Evolutionary conservation across 2,113 vertebrate species (phyloP).

Genomic region (Prunella fulvescens): DNA sequence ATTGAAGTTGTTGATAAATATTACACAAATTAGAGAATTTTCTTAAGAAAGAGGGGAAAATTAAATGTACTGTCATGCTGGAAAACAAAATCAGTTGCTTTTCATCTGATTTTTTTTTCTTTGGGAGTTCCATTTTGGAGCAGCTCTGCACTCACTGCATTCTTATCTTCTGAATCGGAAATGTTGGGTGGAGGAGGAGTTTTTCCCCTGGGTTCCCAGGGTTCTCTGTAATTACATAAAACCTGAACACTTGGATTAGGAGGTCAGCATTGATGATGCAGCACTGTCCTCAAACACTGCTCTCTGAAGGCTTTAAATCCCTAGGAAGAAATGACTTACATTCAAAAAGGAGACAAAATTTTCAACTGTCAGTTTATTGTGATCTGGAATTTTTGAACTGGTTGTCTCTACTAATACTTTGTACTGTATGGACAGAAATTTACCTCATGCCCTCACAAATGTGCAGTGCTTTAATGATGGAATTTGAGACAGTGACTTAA

Average conservation of each 20-base stretch:
- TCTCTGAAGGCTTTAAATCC: not conserved
- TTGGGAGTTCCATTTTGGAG: not conserved
- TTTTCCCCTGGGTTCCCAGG: constrained; percentile 25
- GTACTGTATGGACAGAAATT: not conserved
- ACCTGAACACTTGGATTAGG: not conserved
- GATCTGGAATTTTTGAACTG: not conserved
- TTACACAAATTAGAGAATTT: not conserved
- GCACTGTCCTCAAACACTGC: not conserved
- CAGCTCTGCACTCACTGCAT: not conserved
- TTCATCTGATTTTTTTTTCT: not conserved
- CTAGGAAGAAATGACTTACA: not conserved
- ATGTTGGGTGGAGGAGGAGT: not conserved
- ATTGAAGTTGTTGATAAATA: not conserved
- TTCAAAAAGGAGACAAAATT: not conserved
- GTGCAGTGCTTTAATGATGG: not conserved
- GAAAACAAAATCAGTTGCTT: not conserved
- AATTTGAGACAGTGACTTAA: not conserved
- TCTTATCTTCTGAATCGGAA: constrained; percentile 6
- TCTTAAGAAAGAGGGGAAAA: not conserved
- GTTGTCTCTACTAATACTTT: not conserved
- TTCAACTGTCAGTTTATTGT: not conserved
- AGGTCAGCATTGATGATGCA: not conserved
- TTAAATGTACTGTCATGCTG: not conserved
- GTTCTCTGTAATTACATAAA: constrained; percentile 28
- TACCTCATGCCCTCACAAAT: not conserved